These are phyloP conservation scores for Lasioglossum figueresi DNA, from an alignment of 2,888 invertebrate species.

Conservation along the genomic window DNA sequence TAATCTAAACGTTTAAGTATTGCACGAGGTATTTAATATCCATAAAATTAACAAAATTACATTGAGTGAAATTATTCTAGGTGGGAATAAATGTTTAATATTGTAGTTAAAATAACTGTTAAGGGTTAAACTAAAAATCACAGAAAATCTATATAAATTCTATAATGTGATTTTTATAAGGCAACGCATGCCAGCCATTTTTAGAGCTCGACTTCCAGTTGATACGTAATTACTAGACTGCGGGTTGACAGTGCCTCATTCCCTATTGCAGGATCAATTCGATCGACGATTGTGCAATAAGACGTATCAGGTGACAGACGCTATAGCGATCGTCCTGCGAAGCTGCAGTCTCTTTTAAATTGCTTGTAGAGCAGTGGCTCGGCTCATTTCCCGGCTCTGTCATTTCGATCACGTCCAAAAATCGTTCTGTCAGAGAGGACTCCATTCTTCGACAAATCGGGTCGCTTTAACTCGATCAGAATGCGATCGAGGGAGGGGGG, in stretches of 20 bases:
- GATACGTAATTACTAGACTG: too few relatives aligned
- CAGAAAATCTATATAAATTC: too few relatives aligned
- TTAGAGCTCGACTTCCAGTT: too few relatives aligned
- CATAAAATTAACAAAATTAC: too few relatives aligned
- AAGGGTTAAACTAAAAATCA: too few relatives aligned
- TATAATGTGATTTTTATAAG: too few relatives aligned
- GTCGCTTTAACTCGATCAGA: background rate
- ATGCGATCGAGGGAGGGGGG: background rate
- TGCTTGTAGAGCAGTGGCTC: background rate
- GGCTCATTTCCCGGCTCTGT: background rate
- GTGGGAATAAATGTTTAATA: too few relatives aligned
- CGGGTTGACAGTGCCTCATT: background rate
- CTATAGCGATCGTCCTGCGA: background rate
- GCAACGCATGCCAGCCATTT: too few relatives aligned
- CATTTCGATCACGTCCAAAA: background rate
- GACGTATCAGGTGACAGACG: background rate
- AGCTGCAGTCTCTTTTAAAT: background rate
- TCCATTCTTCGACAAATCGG: constrained; percentile 4
- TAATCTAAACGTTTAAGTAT: too few relatives aligned
- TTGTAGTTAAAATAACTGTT: too few relatives aligned
- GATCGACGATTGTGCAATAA: background rate
- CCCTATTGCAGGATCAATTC: background rate
- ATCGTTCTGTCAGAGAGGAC: background rate
- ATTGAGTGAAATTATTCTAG: too few relatives aligned
- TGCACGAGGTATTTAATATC: too few relatives aligned